phyloP scores from a whole-genome alignment of 1,140 invertebrate genomes.

The Oreohelix idahoensis region DNA sequence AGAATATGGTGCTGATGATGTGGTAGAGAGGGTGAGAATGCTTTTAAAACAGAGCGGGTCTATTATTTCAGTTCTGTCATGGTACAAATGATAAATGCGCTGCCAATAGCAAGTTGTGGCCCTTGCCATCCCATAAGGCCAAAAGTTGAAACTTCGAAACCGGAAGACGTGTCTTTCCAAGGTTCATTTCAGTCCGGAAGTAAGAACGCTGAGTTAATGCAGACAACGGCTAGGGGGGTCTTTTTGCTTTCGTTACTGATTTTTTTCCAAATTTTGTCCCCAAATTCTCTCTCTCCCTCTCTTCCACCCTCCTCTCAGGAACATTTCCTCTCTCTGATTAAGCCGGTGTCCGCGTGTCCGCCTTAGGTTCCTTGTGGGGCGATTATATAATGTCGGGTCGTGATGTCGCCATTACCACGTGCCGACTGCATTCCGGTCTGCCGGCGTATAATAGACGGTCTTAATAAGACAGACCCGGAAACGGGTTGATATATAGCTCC shows the following conservation, averaged over 20 bases:
- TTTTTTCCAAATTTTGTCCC: neutral
- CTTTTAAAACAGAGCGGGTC: neutral
- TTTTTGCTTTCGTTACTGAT: slow-evolving; percentile 15
- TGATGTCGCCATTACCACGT: slow-evolving; percentile 13
- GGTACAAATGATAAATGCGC: neutral
- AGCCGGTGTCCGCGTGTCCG: neutral
- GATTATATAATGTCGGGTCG: neutral
- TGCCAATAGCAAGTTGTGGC: neutral
- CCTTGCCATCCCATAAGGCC: neutral
- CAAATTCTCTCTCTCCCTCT: neutral
- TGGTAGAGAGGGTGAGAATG: neutral
- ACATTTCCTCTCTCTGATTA: neutral
- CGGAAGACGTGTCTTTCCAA: slow-evolving; percentile 35
- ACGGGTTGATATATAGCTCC: slow-evolving; percentile 1
- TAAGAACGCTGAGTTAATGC: slow-evolving; percentile 34
- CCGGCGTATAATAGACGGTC: neutral
- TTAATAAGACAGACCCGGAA: slow-evolving; percentile 20
- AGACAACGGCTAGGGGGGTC: slow-evolving; percentile 19
- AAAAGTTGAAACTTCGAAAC: slow-evolving; percentile 25
- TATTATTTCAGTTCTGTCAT: neutral
- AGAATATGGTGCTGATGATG: neutral
- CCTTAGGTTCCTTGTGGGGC: neutral
- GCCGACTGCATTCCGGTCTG: slow-evolving; percentile 2
- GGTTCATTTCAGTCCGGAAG: slow-evolving; percentile 38
- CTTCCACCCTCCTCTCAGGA: neutral